Evolutionary conservation across 2,113 vertebrate genomes (phyloP), one percentile per base, ranked within the genome.

Genomic region (Mormoops blainvillei): DNA sequence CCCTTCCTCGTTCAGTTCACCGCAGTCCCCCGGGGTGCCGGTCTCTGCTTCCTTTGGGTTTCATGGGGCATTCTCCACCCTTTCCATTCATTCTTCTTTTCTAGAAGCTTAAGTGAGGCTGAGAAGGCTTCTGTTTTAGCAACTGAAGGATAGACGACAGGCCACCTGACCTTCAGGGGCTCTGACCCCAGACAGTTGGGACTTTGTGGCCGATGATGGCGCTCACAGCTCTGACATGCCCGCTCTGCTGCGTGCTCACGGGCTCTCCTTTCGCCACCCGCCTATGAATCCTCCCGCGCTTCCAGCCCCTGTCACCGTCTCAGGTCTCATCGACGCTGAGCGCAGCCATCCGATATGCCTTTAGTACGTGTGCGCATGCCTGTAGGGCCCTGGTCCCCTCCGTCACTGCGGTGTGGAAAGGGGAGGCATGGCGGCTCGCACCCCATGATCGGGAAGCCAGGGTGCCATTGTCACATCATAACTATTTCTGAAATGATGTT

Each of bases 1-100:
- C 13, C 0, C 1, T 19, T 3, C 31, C 8, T 1, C 9, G n/a
- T n/a, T n/a, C n/a, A n/a, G 7, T 0, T 61, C 26, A 0, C 15
- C n/a, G 3, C 7, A 3, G 26, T 7, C 19, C 31, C 31, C 22
- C 12, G 1, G 68, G 43, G 6, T 1, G 8, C 16, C 19, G 2
- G 7, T 22, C 41, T 5, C 5, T 1, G 26, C 92, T 58, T 52
- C 41, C 45, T 43, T 4, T 4, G 10, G 2, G 8, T 16, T 89
- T 43, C 52, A 2, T 2, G 48, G 45, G 65, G 8, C 0, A 7
- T 33, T 2, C 2, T 0, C 12, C 5, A 1, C n/a, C 82, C 52
- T 89, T 56, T 48, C 50, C 20, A 31, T 0, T 4, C 7, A 0
- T 6, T 36, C 41, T 11, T 24, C 13, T 1, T 20, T 7, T 36